Evolutionary conservation across 1,140 invertebrate species (phyloP).

Genomic region (Geopemphigus sp.): DNA sequence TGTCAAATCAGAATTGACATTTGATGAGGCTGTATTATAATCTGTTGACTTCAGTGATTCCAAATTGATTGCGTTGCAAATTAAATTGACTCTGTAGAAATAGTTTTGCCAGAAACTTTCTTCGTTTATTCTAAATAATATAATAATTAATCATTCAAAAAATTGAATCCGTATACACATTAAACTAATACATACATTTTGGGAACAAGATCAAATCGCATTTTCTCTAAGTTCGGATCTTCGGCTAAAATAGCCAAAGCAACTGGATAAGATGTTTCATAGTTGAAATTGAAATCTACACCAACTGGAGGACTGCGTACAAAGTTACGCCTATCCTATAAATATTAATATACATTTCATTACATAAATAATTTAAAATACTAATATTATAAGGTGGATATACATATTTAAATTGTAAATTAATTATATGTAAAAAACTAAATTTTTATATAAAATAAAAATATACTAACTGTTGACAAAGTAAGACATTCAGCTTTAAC

Average conservation of each 20-base stretch:
- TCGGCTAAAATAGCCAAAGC: slow-evolving; percentile 90
- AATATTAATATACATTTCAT: background rate
- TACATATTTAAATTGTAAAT: no score
- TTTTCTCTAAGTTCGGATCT: slow-evolving; percentile 92
- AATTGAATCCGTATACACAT: background rate
- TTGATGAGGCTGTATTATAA: slow-evolving; percentile 43
- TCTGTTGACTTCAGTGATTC: slow-evolving; percentile 62
- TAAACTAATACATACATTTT: slow-evolving; percentile 59
- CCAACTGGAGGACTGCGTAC: slow-evolving; percentile 92
- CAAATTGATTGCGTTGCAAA: slow-evolving; percentile 92
- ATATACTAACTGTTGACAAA: slow-evolving; percentile 64
- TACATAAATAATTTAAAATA: background rate
- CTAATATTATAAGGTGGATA: no score
- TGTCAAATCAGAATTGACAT: slow-evolving; percentile 49
- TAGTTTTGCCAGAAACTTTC: slow-evolving; percentile 99
- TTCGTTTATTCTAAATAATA: slow-evolving; percentile 79
- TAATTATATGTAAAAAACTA: no score
- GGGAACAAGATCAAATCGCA: slow-evolving; percentile 98
- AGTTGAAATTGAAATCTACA: slow-evolving; percentile 94
- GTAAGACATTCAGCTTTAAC: slow-evolving; percentile 93
- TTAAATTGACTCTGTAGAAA: slow-evolving; percentile 96
- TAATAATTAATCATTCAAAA: slow-evolving; percentile 12
- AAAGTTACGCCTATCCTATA: slow-evolving; percentile 92
- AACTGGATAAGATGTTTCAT: slow-evolving; percentile 84
- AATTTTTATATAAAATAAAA: no score